Evolutionary conservation across 2,888 invertebrate species (phyloP), one percentile per base, ranked within the genome.

Genomic region (Gerris lacustris): DNA sequence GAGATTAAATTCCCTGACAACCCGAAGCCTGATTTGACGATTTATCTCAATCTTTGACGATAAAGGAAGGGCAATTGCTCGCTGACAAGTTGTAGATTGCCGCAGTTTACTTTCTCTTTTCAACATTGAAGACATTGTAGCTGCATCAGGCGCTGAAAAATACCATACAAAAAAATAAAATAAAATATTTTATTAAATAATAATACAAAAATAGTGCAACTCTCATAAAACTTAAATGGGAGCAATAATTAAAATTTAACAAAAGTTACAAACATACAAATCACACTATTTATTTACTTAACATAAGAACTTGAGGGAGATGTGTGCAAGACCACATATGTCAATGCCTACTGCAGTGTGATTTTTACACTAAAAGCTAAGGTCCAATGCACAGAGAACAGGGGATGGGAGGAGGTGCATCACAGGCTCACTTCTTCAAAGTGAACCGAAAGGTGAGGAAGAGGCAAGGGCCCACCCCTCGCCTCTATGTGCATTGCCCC

Each of bases 1-100:
- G 73, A 96, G 85, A 78, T 95, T 94, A 82, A 94, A 92, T 82
- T 97, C 96, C 67, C 96, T 86, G 15, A 96, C 95, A 2, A 95
- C 94, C 6, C 96, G 87, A 77, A 97, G 81, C 71, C 94, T 88
- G 17, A 83, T 80, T 80, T 89, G 89, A 74, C 88, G 84, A 77
- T 87, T 87, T 73, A 93, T 89, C 78, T 91, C 89, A 75, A 87
- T 86, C 69, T 89, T 85, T 75, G 92, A 90, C 6, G 89, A 87
- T 73, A 92, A 84, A 73, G 89, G 88, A 80, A 91, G 83, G 74
- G 86, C 84, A 73, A 91, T 83, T 67, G 94, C 94, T 69, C 92
- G 83, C 79, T 88, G 89, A 78, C 91, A 92, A 79, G 89, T 87
- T 6, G 92, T 89, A 69, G 90, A 85, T 77, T 87, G 87, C 70